These are phyloP conservation scores for Atractosteus spatula DNA, from an alignment of 2,113 vertebrate species.

Conservation along the genomic window DNA sequence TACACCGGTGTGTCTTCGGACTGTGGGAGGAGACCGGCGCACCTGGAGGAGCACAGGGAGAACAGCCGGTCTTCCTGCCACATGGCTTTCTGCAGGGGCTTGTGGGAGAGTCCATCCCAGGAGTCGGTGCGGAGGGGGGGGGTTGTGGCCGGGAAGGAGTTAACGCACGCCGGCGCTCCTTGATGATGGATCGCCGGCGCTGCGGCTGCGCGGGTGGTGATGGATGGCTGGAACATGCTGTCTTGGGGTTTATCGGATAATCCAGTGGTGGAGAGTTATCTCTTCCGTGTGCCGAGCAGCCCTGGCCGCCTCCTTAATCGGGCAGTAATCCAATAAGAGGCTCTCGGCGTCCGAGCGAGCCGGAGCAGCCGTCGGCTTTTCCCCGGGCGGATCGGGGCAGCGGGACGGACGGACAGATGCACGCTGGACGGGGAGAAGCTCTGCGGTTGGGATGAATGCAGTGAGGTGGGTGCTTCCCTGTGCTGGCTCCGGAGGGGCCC, in stretches of 20 bases:
- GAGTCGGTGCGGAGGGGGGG: background rate
- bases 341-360: background rate
- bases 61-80: too few species aligned
- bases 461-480: background rate
- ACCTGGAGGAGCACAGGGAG: too few species aligned
- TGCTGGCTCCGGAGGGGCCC: too few species aligned
- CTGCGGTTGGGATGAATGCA: background rate
- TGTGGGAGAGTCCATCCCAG: too few species aligned
- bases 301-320: constrained; percentile 16
- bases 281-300: constrained; percentile 1
- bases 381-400: background rate
- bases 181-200: background rate
- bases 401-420: background rate
- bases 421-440: too few species aligned
- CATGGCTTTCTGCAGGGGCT: too few species aligned
- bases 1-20: too few species aligned
- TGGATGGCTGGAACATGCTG: too few species aligned
- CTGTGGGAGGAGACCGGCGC: too few species aligned
- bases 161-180: background rate
- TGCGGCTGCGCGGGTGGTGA: too few species aligned
- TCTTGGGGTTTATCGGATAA: background rate
- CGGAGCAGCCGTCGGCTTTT: background rate
- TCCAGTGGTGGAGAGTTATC: background rate
- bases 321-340: constrained; percentile 17
- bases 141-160: background rate